These are phyloP conservation scores for Vidua macroura DNA, from an alignment of 2,113 vertebrate species.

Conservation along the genomic window DNA sequence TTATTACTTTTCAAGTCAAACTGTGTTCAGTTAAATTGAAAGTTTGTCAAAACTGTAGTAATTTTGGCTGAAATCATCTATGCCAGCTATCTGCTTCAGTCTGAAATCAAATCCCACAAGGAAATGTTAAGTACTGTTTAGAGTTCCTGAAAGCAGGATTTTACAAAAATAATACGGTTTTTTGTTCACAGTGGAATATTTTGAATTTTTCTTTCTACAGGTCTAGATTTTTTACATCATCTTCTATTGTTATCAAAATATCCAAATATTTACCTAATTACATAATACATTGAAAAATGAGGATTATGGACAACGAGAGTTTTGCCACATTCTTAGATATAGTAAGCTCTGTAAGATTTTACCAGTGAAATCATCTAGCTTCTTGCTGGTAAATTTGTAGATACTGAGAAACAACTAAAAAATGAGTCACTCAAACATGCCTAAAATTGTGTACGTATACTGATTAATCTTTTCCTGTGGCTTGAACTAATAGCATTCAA, in stretches of 20 bases:
- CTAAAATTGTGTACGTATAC: background rate
- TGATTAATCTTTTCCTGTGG: background rate
- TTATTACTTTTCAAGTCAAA: background rate
- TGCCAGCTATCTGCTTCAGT: background rate
- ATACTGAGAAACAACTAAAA: background rate
- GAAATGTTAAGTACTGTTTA: background rate
- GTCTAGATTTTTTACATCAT: background rate
- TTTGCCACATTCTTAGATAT: background rate
- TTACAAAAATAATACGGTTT: background rate
- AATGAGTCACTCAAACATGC: background rate
- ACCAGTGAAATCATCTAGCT: background rate
- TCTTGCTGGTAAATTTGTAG: background rate
- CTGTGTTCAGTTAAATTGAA: background rate
- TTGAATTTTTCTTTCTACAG: background rate
- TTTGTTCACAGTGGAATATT: background rate
- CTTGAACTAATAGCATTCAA: background rate
- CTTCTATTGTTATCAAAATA: background rate
- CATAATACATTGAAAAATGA: background rate
- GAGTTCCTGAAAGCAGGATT: background rate
- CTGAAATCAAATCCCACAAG: background rate
- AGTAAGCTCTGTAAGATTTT: background rate
- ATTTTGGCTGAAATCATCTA: background rate
- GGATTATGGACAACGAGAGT: background rate
- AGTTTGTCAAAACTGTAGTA: background rate
- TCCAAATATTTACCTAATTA: background rate